These are phyloP conservation scores for Oscheius sp. DNA, from an alignment of 2,888 invertebrate genomes.

Conservation along the genomic window DNA sequence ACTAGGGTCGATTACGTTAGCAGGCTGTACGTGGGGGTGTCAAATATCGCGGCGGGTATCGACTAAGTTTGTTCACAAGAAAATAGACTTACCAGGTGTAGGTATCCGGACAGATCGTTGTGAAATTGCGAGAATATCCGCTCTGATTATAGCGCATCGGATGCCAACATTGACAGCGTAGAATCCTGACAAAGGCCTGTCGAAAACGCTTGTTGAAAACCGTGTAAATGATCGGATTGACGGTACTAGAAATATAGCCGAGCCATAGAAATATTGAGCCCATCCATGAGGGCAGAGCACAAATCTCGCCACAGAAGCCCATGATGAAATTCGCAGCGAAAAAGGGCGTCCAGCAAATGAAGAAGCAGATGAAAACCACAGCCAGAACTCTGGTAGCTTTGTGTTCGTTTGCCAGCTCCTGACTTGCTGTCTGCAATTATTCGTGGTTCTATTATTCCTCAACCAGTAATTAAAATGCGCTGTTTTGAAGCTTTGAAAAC, in stretches of 20 bases:
- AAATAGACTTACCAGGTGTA: constrained; percentile 62
- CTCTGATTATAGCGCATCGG: constrained; percentile 47
- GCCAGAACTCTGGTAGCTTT: constrained; percentile 95
- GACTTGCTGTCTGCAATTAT: constrained; percentile 55
- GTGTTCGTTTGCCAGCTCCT: constrained; percentile 79
- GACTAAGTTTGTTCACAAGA: constrained; percentile 21
- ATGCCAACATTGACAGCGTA: constrained; percentile 65
- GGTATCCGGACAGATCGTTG: constrained; percentile 63
- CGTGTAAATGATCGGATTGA: constrained; percentile 94
- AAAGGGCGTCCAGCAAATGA: constrained; percentile 94
- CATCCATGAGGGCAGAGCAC: constrained; percentile 74
- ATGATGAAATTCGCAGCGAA: constrained; percentile 89
- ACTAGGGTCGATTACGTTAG: constrained; percentile 17
- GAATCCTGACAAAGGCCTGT: constrained; percentile 68
- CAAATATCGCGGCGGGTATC: constrained; percentile 33
- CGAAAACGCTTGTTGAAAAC: constrained; percentile 94
- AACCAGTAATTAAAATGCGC: no score
- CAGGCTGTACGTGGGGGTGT: constrained; percentile 34
- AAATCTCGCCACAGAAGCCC: constrained; percentile 80
- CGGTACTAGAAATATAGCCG: constrained; percentile 92
- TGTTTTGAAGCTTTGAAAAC: neutral
- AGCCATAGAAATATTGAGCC: constrained; percentile 87
- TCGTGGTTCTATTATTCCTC: neutral
- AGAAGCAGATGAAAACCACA: constrained; percentile 93
- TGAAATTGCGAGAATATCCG: constrained; percentile 60